These are phyloP conservation scores for Spodoptera litura DNA, from an alignment of 1,140 invertebrate species.

Conservation along the genomic window DNA sequence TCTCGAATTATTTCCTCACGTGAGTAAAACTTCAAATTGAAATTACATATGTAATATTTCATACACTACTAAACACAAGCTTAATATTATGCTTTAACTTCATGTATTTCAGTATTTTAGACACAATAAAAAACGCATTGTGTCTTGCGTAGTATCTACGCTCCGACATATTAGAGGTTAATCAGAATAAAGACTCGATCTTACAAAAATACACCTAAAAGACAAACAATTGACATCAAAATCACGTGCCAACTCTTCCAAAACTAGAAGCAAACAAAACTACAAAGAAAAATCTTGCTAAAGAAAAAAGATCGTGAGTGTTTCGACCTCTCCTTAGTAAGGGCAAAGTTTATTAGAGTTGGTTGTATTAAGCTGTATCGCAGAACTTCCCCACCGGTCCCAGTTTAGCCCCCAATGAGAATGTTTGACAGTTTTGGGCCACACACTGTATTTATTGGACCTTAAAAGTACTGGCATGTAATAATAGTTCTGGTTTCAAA, in stretches of 20 bases:
- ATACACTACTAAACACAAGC: too few species aligned
- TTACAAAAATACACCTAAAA: not conserved
- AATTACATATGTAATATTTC: too few species aligned
- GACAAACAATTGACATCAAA: not conserved
- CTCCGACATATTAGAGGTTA: not conserved
- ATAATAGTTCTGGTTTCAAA: slow-evolving; percentile 21
- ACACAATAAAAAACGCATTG: too few species aligned
- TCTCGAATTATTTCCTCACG: too few species aligned
- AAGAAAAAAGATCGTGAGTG: slow-evolving; percentile 1
- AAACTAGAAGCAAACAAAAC: not conserved
- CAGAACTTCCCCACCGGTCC: slow-evolving; percentile 1
- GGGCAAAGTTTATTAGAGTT: slow-evolving; percentile 69
- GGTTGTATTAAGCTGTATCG: slow-evolving; percentile 48
- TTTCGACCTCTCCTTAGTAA: slow-evolving; percentile 35
- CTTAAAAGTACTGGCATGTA: slow-evolving; percentile 23
- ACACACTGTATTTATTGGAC: slow-evolving; percentile 31
- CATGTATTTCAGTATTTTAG: too few species aligned
- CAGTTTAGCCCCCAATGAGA: slow-evolving; percentile 33
- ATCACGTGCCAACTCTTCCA: not conserved
- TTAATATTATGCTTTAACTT: too few species aligned
- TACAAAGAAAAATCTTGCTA: not conserved
- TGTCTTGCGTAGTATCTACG: too few species aligned
- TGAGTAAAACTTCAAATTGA: too few species aligned
- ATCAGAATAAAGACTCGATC: not conserved
- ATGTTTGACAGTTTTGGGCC: slow-evolving; percentile 50